Percentiles rank a stretch among this genome's conserved stretches.
Evolutionary conservation across 2,797 vertebrate genomes (phyloP).

Genomic region (Ctenopoma kingsleyae): DNA sequence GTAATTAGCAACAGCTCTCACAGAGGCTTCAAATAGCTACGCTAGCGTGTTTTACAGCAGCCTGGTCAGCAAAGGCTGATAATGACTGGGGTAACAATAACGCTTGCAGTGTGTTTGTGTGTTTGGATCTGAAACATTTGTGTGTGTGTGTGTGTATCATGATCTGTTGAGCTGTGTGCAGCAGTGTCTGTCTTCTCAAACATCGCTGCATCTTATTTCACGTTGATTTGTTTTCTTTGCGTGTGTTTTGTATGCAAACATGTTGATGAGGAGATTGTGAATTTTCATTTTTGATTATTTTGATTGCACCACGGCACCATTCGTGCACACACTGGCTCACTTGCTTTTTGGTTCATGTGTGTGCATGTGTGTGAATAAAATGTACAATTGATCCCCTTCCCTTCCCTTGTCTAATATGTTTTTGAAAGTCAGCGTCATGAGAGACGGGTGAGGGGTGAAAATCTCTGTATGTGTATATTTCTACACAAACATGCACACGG

Average conservation of each 20-base stretch:
- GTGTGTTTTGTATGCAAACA: slow-evolving; percentile 22
- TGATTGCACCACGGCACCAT: slow-evolving; percentile 26
- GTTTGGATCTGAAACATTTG: slow-evolving; percentile 14
- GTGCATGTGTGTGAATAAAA: slow-evolving; percentile 73
- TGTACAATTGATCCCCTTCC: slow-evolving; percentile 73
- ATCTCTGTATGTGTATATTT: slow-evolving; percentile 21
- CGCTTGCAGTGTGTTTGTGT: slow-evolving; percentile 16
- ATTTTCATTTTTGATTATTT: slow-evolving; percentile 70
- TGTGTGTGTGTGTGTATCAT: slow-evolving; percentile 22
- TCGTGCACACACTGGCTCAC: slow-evolving; percentile 53
- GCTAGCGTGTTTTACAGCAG: slow-evolving; percentile 56
- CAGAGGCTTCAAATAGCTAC: slow-evolving; percentile 50
- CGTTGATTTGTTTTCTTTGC: not conserved
- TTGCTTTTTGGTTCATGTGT: slow-evolving; percentile 75
- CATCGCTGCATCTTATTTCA: slow-evolving; percentile 31
- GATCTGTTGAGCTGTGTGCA: slow-evolving; percentile 33
- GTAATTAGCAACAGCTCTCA: slow-evolving; percentile 52
- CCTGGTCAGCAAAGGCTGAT: slow-evolving; percentile 50
- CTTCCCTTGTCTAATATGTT: slow-evolving; percentile 64
- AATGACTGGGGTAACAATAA: slow-evolving; percentile 40
- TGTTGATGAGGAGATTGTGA: slow-evolving; percentile 26
- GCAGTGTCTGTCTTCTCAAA: slow-evolving; percentile 39
- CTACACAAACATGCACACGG: slow-evolving; percentile 13
- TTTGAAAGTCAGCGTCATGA: slow-evolving; percentile 78
- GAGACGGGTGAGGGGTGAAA: slow-evolving; percentile 44